Evolutionary conservation across 2,113 vertebrate species (phyloP).

Genomic region (Macroglossus sobrinus): DNA sequence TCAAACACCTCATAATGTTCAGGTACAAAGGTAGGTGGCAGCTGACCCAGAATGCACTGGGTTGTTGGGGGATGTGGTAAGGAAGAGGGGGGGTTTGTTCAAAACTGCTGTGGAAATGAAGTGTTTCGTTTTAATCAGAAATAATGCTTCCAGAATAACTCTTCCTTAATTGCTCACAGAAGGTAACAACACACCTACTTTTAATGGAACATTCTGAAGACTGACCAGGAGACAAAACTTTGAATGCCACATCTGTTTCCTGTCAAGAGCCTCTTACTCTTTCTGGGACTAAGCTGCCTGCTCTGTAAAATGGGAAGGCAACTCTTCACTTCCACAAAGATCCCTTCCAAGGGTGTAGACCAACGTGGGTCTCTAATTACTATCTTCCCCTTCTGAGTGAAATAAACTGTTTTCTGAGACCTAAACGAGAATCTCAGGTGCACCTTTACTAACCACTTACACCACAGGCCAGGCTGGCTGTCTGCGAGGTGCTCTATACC

Average conservation of each 20-base stretch:
- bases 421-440: background rate
- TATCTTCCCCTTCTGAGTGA: background rate
- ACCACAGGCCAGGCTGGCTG: background rate
- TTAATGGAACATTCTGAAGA: background rate
- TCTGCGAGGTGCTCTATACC: background rate
- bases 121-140: background rate
- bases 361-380: background rate
- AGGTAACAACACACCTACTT: background rate
- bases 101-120: background rate
- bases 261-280: background rate
- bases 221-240: background rate
- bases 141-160: constrained; percentile 7
- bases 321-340: background rate
- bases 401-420: background rate
- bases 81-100: background rate
- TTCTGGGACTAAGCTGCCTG: background rate
- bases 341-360: background rate
- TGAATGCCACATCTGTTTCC: background rate
- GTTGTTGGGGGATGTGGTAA: background rate
- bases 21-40: background rate
- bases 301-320: background rate
- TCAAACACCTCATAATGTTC: background rate
- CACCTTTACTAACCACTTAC: background rate
- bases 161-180: background rate
- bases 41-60: background rate